A percentile compares a stretch with the other conserved stretches of the same genome.
These are phyloP conservation scores for Pantherophis vulpinus DNA, from an alignment of 2,797 vertebrate species.

Conservation along the genomic window DNA sequence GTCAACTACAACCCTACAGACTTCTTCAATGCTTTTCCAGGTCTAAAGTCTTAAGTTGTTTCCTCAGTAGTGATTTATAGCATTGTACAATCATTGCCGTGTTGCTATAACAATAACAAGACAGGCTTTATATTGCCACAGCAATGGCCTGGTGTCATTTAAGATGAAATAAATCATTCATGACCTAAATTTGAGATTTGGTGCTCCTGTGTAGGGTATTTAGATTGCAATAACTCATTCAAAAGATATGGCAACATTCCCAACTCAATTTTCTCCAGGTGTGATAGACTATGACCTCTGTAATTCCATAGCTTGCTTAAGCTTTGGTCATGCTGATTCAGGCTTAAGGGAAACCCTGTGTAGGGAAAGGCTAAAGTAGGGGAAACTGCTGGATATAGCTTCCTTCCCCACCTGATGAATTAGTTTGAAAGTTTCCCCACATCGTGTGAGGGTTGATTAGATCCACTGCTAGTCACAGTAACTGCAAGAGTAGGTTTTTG, in stretches of 20 bases:
- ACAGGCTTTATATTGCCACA: not conserved
- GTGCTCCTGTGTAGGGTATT: not conserved
- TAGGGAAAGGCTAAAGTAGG: not conserved
- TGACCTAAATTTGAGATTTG: not conserved
- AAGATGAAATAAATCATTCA: not conserved
- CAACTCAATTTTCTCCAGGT: not conserved
- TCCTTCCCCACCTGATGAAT: not conserved
- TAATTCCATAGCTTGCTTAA: not conserved
- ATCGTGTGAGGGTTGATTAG: not conserved
- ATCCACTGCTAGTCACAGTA: not conserved
- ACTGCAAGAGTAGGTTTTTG: not conserved
- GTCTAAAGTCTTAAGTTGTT: not conserved
- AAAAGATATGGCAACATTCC: not conserved
- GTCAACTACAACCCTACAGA: not conserved
- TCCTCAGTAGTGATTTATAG: not conserved
- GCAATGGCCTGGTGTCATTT: not conserved
- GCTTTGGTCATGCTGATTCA: not conserved
- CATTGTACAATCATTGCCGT: not conserved
- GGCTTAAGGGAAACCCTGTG: not conserved
- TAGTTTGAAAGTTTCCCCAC: not conserved
- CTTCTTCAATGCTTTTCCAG: not conserved
- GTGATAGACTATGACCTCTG: not conserved
- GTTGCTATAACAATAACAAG: not conserved
- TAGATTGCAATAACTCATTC: not conserved
- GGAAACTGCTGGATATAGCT: not conserved